phyloP scores from a whole-genome alignment of 1,140 invertebrate genomes.

The Epicauta chinensis region DNA sequence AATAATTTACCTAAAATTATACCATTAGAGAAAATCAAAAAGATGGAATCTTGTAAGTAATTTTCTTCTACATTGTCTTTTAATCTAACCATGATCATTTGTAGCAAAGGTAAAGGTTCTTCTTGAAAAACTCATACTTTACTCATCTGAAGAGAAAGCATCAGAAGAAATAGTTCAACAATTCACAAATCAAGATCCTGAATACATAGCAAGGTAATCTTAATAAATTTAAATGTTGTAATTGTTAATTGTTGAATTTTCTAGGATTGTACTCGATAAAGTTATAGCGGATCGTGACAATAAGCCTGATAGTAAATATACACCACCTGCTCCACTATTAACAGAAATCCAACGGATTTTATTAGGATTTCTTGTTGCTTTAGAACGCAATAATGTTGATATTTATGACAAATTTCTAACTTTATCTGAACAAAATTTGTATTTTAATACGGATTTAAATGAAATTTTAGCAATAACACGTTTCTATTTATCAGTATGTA shows the following conservation, averaged over 20 bases:
- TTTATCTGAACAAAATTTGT: constrained; percentile 13
- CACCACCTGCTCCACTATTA: constrained; percentile 28
- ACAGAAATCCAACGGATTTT: constrained; percentile 30
- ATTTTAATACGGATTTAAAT: constrained; percentile 1
- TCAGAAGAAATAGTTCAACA: constrained; percentile 20
- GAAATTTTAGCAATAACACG: constrained; percentile 17
- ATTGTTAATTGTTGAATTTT: background rate
- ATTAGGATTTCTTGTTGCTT: constrained; percentile 22
- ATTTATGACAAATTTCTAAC: constrained; percentile 19
- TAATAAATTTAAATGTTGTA: background rate
- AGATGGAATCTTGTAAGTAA: constrained; percentile 17
- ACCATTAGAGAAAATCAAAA: constrained; percentile 16
- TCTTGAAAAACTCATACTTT: constrained; percentile 25
- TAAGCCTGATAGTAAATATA: constrained; percentile 19
- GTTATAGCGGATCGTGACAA: too few relatives aligned
- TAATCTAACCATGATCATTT: background rate
- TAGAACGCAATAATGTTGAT: constrained; percentile 20
- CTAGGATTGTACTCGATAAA: too few relatives aligned
- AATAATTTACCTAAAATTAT: constrained; percentile 17
- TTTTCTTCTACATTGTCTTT: background rate
- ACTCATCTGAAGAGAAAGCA: constrained; percentile 23
- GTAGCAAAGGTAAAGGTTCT: constrained; percentile 21
- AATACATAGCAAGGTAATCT: constrained; percentile 23
- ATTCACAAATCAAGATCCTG: constrained; percentile 18
- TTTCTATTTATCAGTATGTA: constrained; percentile 29